A percentile compares a stretch with the other conserved stretches of the same genome.
Conservation (phyloP, 2,888 invertebrate genomes). For the Caenorhabditis wallacei region DNA sequence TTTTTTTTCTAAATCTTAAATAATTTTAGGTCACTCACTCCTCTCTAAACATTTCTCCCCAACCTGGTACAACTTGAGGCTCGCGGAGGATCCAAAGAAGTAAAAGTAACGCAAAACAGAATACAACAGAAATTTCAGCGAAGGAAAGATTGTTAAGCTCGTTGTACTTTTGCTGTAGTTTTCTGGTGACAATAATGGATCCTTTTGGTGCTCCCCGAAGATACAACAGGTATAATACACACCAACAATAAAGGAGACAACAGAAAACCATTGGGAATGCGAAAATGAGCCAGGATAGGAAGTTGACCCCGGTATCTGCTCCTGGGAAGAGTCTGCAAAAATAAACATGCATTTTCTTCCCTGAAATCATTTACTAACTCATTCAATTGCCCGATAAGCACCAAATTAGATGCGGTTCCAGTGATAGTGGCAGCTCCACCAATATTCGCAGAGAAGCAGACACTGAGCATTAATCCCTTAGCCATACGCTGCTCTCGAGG, state of each 20-base stretch:
- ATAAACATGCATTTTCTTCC: neutral
- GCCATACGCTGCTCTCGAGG: constrained; percentile 75
- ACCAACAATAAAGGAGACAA: constrained; percentile 75
- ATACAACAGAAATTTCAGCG: constrained; percentile 65
- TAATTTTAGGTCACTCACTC: constrained; percentile 66
- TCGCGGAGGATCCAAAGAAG: constrained; percentile 92
- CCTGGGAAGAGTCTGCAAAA: constrained; percentile 75
- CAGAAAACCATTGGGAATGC: constrained; percentile 75
- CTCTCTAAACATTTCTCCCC: constrained; percentile 86
- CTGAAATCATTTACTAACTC: constrained; percentile 65
- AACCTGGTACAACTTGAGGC: constrained; percentile 92
- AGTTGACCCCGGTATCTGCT: constrained; percentile 78
- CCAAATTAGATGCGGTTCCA: constrained; percentile 81
- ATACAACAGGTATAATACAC: constrained; percentile 67
- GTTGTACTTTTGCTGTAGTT: constrained; percentile 75
- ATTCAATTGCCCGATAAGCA: constrained; percentile 77
- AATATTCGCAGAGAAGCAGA: constrained; percentile 80
- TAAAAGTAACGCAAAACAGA: constrained; percentile 87
- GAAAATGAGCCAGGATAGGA: constrained; percentile 79
- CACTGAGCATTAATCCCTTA: constrained; percentile 78
- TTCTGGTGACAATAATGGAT: constrained; percentile 73
- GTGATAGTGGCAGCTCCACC: constrained; percentile 81
- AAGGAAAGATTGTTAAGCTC: constrained; percentile 73
- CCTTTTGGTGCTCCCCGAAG: constrained; percentile 74
- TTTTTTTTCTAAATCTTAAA: neutral